Evolutionary conservation across 2,888 invertebrate species (phyloP).

Genomic region (Archips crataeganus): DNA sequence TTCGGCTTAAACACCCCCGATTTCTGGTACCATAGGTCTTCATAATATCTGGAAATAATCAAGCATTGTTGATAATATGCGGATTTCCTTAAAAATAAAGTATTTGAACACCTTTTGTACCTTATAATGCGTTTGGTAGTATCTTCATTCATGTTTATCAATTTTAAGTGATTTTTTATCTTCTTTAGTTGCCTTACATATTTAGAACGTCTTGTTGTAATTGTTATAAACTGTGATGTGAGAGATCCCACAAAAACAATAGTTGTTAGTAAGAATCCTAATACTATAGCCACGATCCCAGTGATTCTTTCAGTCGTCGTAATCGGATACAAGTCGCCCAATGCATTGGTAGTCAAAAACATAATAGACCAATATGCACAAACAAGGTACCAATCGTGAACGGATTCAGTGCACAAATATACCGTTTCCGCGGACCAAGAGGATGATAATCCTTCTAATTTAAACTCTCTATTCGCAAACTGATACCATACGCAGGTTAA

Average conservation of each 20-base stretch:
- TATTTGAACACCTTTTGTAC: conserved; percentile 48
- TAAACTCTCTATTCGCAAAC: conserved; percentile 70
- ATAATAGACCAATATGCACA: conserved; percentile 80
- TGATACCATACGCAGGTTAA: conserved; percentile 81
- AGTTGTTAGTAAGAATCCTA: conserved; percentile 79
- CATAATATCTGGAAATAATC: conserved; percentile 72
- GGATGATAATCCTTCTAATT: conserved; percentile 64
- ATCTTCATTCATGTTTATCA: conserved; percentile 74
- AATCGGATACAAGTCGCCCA: conserved; percentile 79
- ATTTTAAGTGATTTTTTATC: conserved; percentile 74
- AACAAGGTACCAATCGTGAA: conserved; percentile 77
- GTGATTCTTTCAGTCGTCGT: conserved; percentile 72
- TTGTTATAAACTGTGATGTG: conserved; percentile 81
- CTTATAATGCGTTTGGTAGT: conserved; percentile 75
- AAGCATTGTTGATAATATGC: neutral
- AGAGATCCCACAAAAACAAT: conserved; percentile 82
- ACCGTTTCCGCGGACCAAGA: conserved; percentile 75
- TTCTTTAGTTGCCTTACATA: conserved; percentile 75
- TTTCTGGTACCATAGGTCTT: conserved; percentile 83
- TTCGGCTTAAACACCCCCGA: conserved; percentile 80
- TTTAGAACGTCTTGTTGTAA: conserved; percentile 76
- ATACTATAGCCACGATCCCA: conserved; percentile 68
- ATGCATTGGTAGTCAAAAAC: conserved; percentile 77
- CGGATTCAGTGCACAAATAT: conserved; percentile 70
- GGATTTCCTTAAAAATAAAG: neutral